phyloP scores from a whole-genome alignment of 2,888 invertebrate genomes.

The Pyrgus malvae region DNA sequence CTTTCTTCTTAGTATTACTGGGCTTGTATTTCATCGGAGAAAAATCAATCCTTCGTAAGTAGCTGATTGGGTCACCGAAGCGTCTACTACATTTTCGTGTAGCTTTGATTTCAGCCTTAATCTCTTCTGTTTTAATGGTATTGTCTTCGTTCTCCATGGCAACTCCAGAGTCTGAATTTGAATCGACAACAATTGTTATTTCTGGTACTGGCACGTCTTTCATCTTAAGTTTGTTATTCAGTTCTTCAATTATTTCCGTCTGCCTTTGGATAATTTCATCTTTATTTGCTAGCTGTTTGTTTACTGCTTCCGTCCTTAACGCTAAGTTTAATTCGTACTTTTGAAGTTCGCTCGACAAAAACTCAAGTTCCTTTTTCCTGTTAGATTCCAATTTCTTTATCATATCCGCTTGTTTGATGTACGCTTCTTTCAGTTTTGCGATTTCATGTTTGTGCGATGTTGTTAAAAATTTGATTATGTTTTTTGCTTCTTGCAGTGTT shows the following conservation, averaged over 20 bases:
- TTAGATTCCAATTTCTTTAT: slow-evolving; percentile 71
- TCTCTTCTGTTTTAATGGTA: slow-evolving; percentile 49
- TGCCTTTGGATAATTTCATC: slow-evolving; percentile 68
- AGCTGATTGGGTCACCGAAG: slow-evolving; percentile 74
- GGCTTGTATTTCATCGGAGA: slow-evolving; percentile 77
- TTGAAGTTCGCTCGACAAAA: slow-evolving; percentile 67
- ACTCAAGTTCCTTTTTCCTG: slow-evolving; percentile 72
- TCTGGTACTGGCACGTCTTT: slow-evolving; percentile 57
- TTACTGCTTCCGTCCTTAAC: slow-evolving; percentile 62
- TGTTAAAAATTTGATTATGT: slow-evolving; percentile 71
- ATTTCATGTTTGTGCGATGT: slow-evolving; percentile 74
- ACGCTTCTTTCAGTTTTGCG: slow-evolving; percentile 59
- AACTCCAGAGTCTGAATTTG: slow-evolving; percentile 75
- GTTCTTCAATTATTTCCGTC: slow-evolving; percentile 58
- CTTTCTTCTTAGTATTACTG: slow-evolving; percentile 60
- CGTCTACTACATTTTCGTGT: slow-evolving; percentile 67
- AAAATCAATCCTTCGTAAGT: slow-evolving; percentile 71
- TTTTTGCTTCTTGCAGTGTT: slow-evolving; percentile 72
- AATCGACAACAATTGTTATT: slow-evolving; percentile 61
- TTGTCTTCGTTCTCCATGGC: slow-evolving; percentile 69
- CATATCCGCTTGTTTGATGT: slow-evolving; percentile 62
- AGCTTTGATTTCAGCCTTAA: slow-evolving; percentile 57
- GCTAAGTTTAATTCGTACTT: slow-evolving; percentile 74
- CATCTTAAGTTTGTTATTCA: slow-evolving; percentile 56
- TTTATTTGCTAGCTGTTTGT: slow-evolving; percentile 66